Base-by-base conservation (phyloP, 2,797 vertebrate genomes). In the Hafferia zeledoni region DNA sequence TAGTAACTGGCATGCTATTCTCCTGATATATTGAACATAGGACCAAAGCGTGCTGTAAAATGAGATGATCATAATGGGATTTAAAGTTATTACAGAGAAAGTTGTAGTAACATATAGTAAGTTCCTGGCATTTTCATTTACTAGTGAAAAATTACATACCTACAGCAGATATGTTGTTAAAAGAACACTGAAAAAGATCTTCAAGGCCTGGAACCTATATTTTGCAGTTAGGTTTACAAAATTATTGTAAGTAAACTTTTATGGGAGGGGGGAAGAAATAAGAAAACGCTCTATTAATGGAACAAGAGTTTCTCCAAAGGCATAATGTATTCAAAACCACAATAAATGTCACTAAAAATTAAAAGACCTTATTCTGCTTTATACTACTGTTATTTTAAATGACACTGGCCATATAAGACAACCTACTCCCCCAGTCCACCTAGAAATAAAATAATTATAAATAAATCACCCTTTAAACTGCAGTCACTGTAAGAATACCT, bases 71-170 rank as follows among this genome's bases (percentile, higher is more conserved):
- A 68, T 93, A 94, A 96, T 91, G 83, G 83, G 91, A 92, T 93
- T 96, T 91, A 80, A 92, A 95, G 83, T 97, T 92, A 86, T 93
- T 94, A 72, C 7, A n/a, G 85, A 65, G 9, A 84, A 94, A 89
- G 82, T 71, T 52, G 19, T 61, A 57, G 83, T 31, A 67, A 72
- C 19, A 3, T 57, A 37, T 50, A 72, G 76, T 37, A 56, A 75
- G 84, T 72, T 76, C 70, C 68, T 81, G 87, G 79, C 59, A 64
- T 87, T 90, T 95, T 89, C 94, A 85, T 94, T 97, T 94, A 91
- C 61, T 9, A 30, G 57, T 82, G 84, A 94, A 91, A 94, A 91
- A 89, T 86, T 87, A 44, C 81, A 59, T 1, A 35, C 56, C 81
- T 79, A 10, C 5, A 9, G 41, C 9, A 92, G 83, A 50, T 55